Percentiles rank a stretch among this genome's conserved stretches.
Conservation (phyloP, 2,797 vertebrate genomes). For the Falco peregrinus region DNA sequence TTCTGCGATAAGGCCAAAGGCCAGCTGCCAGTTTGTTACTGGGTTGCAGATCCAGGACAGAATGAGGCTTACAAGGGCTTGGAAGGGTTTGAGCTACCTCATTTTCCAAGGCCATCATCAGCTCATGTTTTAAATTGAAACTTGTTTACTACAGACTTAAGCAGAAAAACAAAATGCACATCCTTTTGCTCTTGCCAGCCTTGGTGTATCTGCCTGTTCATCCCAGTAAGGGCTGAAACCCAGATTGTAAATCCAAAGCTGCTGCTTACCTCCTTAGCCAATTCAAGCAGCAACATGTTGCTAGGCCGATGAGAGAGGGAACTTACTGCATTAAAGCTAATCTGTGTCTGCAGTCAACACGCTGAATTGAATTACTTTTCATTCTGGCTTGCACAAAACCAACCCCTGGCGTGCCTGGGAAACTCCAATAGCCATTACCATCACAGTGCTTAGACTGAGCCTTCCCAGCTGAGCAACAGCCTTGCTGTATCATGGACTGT, state of each 20-base stretch:
- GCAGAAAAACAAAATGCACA: neutral
- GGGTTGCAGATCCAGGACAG: neutral
- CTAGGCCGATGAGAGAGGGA: neutral
- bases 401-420: neutral
- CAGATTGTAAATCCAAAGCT: neutral
- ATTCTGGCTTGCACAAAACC: neutral
- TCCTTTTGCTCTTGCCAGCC: neutral
- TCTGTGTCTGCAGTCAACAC: neutral
- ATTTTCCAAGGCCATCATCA: neutral
- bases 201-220: neutral
- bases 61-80: neutral
- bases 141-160: neutral
- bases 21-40: neutral
- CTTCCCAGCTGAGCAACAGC: neutral
- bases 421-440: neutral
- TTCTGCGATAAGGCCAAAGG: neutral
- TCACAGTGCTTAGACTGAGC: neutral
- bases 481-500: accelerated
- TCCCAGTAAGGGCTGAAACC: neutral
- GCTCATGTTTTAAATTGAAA: neutral
- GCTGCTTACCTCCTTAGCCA: neutral
- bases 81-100: neutral
- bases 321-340: neutral
- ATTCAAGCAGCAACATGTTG: neutral
- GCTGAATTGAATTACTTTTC: neutral